phyloP scores from a whole-genome alignment of 2,797 vertebrate species.

The Stomatorhinus walkeri region DNA sequence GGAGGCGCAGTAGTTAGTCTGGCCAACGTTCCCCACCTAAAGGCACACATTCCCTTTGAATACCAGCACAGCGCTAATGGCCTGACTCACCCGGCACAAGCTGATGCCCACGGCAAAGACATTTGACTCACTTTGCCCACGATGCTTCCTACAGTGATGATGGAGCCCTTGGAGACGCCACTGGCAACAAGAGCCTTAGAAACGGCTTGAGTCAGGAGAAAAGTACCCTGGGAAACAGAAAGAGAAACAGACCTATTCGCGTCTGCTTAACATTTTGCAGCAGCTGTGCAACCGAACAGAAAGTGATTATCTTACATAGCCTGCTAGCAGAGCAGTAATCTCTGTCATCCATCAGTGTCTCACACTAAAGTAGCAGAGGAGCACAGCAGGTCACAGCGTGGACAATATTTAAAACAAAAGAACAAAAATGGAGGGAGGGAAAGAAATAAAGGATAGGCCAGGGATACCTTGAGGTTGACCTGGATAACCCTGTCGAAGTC shows the following conservation, averaged over 20 bases:
- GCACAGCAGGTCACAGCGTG: background rate
- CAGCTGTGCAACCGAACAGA: background rate
- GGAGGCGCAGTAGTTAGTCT: conserved; percentile 73
- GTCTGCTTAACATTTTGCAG: background rate
- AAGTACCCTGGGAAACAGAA: conserved; percentile 62
- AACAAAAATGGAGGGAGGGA: background rate
- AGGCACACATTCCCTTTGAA: background rate
- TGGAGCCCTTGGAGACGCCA: conserved; percentile 67
- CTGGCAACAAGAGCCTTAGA: conserved; percentile 69
- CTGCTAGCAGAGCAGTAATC: background rate
- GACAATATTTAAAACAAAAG: background rate
- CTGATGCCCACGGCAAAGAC: conserved; percentile 5
- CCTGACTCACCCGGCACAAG: background rate
- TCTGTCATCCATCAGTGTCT: background rate
- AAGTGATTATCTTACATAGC: background rate
- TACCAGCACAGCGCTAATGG: background rate
- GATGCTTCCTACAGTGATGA: conserved; percentile 80
- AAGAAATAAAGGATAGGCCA: background rate
- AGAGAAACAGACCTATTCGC: background rate
- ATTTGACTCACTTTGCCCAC: conserved; percentile 68
- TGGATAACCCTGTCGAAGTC: conserved; percentile 70
- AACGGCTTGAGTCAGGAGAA: conserved; percentile 73
- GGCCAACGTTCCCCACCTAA: conserved; percentile 79
- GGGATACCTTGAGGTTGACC: conserved; percentile 77
- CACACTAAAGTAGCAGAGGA: background rate